Base-by-base conservation (phyloP, 2,888 invertebrate genomes). In the Cinara cedri region DNA sequence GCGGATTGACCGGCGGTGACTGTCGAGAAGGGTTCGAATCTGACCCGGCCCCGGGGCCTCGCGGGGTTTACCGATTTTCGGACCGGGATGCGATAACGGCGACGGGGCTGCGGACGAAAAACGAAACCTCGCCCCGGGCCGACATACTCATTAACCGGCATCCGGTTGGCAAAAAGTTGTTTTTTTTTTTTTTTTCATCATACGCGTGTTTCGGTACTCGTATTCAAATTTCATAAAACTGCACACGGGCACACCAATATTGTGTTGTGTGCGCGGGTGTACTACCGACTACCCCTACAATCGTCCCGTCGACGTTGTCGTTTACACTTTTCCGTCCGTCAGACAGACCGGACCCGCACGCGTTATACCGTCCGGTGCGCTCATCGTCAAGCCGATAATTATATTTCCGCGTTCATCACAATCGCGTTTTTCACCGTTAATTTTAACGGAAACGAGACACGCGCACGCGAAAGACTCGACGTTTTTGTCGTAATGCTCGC, bases 51-150 rank as follows among this genome's bases (percentile, higher is more conserved):
- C 16, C 42, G 34, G 54, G 63, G 19, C 60, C 34, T 6, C 42
- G 63, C 54, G 63, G 60, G 74, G 63, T 74, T 60, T 72, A 60
- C 55, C 71, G 71, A 71, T 55, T 71, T 44, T 55, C 71, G 54
- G 42, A 55, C 21, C n/a, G n/a, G n/a, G n/a, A n/a, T n/a, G n/a
- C n/a, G n/a, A n/a, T n/a, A n/a, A n/a, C n/a, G n/a, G n/a, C n/a
- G n/a, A n/a, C n/a, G n/a, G n/a, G n/a, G n/a, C n/a, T n/a, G 21
- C 42, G 71, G 71, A 16, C 71, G 71, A 71, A 71, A 71, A 71
- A 71, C 42, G 42, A 71, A 44, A 57, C 71, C 55, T 16, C 4
- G 55, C 71, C 71, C 16, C 34, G 11, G 71, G 71, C 71, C 70
- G 55, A 44, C 71, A 44, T 21, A 57, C 71, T 71, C 71, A 55